A percentile compares a stretch with the other conserved stretches of the same genome.
Conservation (phyloP, 2,113 vertebrate species). For the Leptodactylus fuscus region DNA sequence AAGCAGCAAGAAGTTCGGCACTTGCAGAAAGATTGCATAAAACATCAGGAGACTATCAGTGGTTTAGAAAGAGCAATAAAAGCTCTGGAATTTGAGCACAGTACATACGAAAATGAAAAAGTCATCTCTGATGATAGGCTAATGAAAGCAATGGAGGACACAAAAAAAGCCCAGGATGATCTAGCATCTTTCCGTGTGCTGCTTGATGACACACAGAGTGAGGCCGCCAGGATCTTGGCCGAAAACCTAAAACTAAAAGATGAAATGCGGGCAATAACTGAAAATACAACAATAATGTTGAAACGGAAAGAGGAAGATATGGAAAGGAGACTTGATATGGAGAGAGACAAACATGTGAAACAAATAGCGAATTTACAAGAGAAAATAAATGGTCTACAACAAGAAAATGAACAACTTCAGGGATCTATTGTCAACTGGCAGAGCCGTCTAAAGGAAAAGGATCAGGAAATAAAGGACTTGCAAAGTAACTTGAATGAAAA, state of each 20-base stretch:
- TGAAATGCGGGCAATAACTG: constrained; percentile 71
- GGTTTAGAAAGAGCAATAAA: constrained; percentile 84
- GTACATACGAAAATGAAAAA: constrained; percentile 79
- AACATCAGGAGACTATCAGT: constrained; percentile 91
- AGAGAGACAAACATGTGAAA: constrained; percentile 80
- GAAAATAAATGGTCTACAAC: constrained; percentile 78
- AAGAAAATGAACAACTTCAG: constrained; percentile 79
- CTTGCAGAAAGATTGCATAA: constrained; percentile 90
- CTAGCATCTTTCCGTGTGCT: constrained; percentile 75
- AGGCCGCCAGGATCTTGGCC: constrained; percentile 76
- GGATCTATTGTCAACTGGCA: constrained; percentile 73
- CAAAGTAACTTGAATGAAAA: constrained; percentile 85
- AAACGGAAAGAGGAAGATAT: constrained; percentile 82
- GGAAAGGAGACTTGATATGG: constrained; percentile 82
- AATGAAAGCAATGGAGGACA: constrained; percentile 73
- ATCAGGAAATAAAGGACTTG: constrained; percentile 77
- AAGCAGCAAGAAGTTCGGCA: constrained; percentile 94
- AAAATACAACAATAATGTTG: constrained; percentile 74
- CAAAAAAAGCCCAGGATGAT: constrained; percentile 75
- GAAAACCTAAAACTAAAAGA: constrained; percentile 77
- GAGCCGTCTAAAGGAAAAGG: constrained; percentile 72
- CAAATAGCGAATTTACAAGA: constrained; percentile 85
- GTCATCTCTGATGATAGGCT: constrained; percentile 70
- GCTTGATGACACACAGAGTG: constrained; percentile 82
- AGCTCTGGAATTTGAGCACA: constrained; percentile 78